Evolutionary conservation across 1,140 invertebrate species (phyloP), one percentile per base, ranked within the genome.

Genomic region (Musca domestica): DNA sequence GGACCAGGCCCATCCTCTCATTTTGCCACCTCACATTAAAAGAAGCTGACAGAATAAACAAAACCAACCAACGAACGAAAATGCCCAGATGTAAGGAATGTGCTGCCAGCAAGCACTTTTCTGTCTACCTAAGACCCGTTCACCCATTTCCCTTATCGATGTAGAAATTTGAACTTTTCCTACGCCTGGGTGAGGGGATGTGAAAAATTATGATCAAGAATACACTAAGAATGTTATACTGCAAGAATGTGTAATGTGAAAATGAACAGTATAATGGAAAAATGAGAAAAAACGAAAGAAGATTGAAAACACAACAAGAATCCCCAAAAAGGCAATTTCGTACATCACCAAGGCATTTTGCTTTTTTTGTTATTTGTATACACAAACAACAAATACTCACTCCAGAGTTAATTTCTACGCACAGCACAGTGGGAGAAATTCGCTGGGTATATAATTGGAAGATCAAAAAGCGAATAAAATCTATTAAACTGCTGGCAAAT

Each of bases 61-160:
- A 30, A 30, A 30, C 27, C 3, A 41, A 41, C 34, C 2, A 5
- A 41, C 34, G 12, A 2, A 41, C 4, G 20, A 34, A 61, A 61
- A 77, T 74, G 75, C 76, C 77, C 76, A 77, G 76, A 77, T 77
- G 76, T 77, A 70, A 77, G 73, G 78, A 77, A 77, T 77, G 76
- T 74, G 73, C 76, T 77, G 74, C 76, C n/a, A 75, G 73, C 72
- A 75, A 73, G 66, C 23, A 49, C 52, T 69, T 71, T 68, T 64
- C 63, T 71, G 65, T 71, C 71, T 63, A 5, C 34, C 4, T 41
- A 41, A 41, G 34, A 41, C 34, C 34, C 34, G 12, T 41, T 20
- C 64, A 52, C 64, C 22, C 63, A 67, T 46, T 41, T 41, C 5
- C 10, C 12, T 41, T 41, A 41, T 41, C 34, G 34, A 41, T 10